These are phyloP conservation scores for Ephestia elutella DNA, from an alignment of 1,140 invertebrate species.

Conservation along the genomic window DNA sequence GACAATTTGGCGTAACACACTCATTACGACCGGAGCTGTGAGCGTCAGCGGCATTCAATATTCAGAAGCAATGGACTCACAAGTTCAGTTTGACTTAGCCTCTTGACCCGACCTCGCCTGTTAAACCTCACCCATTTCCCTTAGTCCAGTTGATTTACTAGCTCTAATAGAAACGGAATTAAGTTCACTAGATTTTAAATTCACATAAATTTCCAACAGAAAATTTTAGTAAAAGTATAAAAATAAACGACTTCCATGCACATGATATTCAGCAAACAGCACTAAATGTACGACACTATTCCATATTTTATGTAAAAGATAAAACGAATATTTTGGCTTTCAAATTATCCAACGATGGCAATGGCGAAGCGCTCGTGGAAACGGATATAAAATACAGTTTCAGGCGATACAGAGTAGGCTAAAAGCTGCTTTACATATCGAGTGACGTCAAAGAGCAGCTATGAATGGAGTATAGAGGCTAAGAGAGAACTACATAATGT, in stretches of 20 bases:
- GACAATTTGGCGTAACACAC: constrained; percentile 23
- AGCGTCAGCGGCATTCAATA: constrained; percentile 25
- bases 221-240: neutral
- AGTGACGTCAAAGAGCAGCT: constrained; percentile 21
- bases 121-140: constrained; percentile 9
- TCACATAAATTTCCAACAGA: too few species aligned
- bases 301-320: neutral
- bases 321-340: neutral
- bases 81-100: constrained; percentile 22
- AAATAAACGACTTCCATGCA: neutral
- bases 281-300: neutral
- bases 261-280: neutral
- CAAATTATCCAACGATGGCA: constrained; percentile 7
- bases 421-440: constrained; percentile 35
- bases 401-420: constrained; percentile 24
- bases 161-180: neutral
- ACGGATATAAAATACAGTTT: constrained; percentile 9
- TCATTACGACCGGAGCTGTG: constrained; percentile 18
- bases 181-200: neutral
- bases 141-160: constrained; percentile 13
- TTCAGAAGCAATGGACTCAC: constrained; percentile 28
- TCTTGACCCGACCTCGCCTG: constrained; percentile 15
- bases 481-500: neutral
- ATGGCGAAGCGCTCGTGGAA: neutral
- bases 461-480: neutral